Base-by-base conservation (phyloP, 2,888 invertebrate genomes). In the Dusona sp. region DNA sequence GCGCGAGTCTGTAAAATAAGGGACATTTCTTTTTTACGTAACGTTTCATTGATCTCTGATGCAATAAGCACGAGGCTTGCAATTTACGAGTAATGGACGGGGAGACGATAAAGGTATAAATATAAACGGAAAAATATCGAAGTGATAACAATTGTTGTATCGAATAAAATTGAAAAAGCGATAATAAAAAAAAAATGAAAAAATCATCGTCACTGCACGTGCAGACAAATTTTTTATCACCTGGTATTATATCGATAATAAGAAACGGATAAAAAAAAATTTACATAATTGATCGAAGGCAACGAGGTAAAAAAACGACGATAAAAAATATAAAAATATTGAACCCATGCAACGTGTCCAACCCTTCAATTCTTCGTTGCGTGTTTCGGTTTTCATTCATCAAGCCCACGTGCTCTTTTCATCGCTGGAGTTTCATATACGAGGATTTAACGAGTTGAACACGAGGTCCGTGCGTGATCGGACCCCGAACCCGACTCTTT, bases 11-110 rank as follows among this genome's bases (percentile, higher is more conserved):
- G 78, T 36, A 68, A 33, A 65, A 68, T 65, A 65, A 57, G 2
- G 48, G 11, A 48, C 3, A 4, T 45, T 67, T 82, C 57, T 42
- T 57, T 64, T 75, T 90, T 89, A 89, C 77, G 88, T 88, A 91
- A 92, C 75, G 85, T 87, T 91, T 87, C 89, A 87, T 90, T 90
- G 90, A 89, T 91, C 90, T 77, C 84, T 88, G 87, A 88, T 79
- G 88, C 88, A 90, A 90, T 75, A 78, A 57, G 67, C 75, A 54
- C 65, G 79, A 75, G 38, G 13, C 72, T 70, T 42, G 65, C 45
- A 65, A 45, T 75, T 70, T 2, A 48, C n/a, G 77, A 82, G 25
- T 38, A 25, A 61, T 7, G 38, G 22, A 38, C 51, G 22, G 13
- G 25, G 45, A 16, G 16, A 7, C 13, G 68, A 22, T 36, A 7